phyloP scores from a whole-genome alignment of 2,888 invertebrate species.

The Eremobia ochroleuca region DNA sequence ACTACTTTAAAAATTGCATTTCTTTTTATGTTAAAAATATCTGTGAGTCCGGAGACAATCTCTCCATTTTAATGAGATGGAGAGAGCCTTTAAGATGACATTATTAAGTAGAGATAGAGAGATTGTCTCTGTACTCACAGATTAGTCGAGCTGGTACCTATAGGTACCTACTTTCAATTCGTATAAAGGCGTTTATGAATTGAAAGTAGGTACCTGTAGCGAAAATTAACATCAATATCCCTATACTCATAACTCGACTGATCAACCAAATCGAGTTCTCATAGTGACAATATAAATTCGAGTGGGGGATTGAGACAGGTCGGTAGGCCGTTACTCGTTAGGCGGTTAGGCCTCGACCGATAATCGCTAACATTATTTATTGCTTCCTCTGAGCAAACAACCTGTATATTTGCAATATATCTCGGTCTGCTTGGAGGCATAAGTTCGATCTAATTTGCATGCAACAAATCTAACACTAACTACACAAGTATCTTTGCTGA shows the following conservation, averaged over 20 bases:
- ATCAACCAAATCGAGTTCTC: constrained; percentile 39
- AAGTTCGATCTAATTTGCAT: constrained; percentile 30
- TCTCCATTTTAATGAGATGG: too few relatives aligned
- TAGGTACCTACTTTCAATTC: too few relatives aligned
- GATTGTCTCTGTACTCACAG: too few relatives aligned
- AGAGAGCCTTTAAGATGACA: too few relatives aligned
- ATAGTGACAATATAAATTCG: constrained; percentile 35
- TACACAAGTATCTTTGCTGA: background rate
- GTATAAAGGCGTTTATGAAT: background rate
- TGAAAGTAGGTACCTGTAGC: background rate
- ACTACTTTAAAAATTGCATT: background rate
- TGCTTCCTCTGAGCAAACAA: constrained; percentile 67
- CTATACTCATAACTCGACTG: constrained; percentile 25
- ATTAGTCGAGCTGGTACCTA: too few relatives aligned
- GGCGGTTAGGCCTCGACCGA: constrained; percentile 42
- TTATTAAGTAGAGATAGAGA: too few relatives aligned
- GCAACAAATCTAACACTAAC: background rate
- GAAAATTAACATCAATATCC: background rate
- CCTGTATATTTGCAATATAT: constrained; percentile 63
- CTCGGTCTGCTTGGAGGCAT: constrained; percentile 23
- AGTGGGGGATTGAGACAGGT: constrained; percentile 43
- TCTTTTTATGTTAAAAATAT: background rate
- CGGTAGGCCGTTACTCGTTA: constrained; percentile 49
- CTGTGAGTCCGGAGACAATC: background rate
- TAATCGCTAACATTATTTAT: constrained; percentile 64